These are phyloP conservation scores for Taurulus bubalis DNA, from an alignment of 2,113 vertebrate genomes.

Conservation along the genomic window DNA sequence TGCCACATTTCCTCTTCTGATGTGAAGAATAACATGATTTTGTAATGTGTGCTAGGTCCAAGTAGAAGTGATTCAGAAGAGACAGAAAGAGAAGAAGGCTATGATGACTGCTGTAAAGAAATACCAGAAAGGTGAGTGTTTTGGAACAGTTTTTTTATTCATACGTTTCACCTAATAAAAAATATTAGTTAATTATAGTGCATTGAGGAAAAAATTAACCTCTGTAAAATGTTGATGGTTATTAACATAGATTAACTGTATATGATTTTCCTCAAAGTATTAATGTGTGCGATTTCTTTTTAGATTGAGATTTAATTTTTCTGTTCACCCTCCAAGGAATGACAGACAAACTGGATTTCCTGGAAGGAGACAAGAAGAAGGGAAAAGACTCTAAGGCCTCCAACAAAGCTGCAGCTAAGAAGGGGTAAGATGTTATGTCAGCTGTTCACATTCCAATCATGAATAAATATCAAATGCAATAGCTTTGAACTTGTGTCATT, in stretches of 20 bases:
- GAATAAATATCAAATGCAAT: background rate
- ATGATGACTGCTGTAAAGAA: slow-evolving; percentile 96
- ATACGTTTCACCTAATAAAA: background rate
- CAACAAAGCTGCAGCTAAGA: slow-evolving; percentile 76
- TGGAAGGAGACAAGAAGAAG: slow-evolving; percentile 90
- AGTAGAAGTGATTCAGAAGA: slow-evolving; percentile 94
- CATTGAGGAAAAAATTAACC: no score
- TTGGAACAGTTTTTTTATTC: background rate
- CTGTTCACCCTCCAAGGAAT: slow-evolving; percentile 83
- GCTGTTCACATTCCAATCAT: background rate
- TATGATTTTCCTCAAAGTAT: background rate
- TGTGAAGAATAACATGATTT: background rate
- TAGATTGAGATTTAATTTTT: slow-evolving; percentile 4
- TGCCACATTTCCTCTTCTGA: background rate
- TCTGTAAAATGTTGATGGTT: background rate
- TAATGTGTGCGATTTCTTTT: background rate
- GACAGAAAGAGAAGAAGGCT: slow-evolving; percentile 94
- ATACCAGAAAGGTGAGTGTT: slow-evolving; percentile 93
- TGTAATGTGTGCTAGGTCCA: slow-evolving; percentile 87
- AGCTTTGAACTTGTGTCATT: background rate
- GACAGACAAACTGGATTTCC: slow-evolving; percentile 96
- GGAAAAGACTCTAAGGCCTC: slow-evolving; percentile 72
- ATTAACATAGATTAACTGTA: no score
- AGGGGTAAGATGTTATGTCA: slow-evolving; percentile 59
- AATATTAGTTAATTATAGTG: background rate